phyloP scores from a whole-genome alignment of 2,888 invertebrate genomes.

The Lingula anatina region DNA sequence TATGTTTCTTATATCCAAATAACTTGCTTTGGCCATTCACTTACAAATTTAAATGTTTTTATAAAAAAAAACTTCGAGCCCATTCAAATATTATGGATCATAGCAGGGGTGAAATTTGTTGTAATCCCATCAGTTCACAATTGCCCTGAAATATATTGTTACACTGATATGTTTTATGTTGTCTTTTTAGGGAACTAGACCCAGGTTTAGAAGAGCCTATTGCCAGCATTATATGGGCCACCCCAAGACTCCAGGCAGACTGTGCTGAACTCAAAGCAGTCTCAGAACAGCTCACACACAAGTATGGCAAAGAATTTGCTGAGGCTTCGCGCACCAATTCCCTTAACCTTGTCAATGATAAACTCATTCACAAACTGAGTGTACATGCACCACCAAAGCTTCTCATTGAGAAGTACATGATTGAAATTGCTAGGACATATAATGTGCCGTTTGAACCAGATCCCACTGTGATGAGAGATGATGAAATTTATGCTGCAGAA shows the following conservation, averaged over 20 bases:
- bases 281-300: conserved; percentile 78
- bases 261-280: conserved; percentile 70
- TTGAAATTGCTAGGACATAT: conserved; percentile 94
- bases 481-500: conserved; percentile 35
- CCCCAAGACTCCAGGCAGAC: conserved; percentile 72
- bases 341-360: conserved; percentile 79
- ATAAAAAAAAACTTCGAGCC: too few relatives aligned
- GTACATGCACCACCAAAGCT: conserved; percentile 85
- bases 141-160: too few relatives aligned
- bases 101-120: too few relatives aligned
- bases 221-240: conserved; percentile 94
- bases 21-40: too few relatives aligned
- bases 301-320: conserved; percentile 91
- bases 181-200: conserved; percentile 65
- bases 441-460: conserved; percentile 94
- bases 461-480: conserved; percentile 56
- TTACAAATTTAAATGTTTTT: too few relatives aligned
- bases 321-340: conserved; percentile 75
- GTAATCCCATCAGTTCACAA: too few relatives aligned
- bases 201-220: conserved; percentile 94
- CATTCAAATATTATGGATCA: too few relatives aligned
- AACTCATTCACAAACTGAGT: conserved; percentile 60
- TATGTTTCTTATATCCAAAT: too few relatives aligned
- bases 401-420: conserved; percentile 84
- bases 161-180: too few relatives aligned